Evolutionary conservation across 2,797 vertebrate species (phyloP).

Genomic region (Falco cherrug): DNA sequence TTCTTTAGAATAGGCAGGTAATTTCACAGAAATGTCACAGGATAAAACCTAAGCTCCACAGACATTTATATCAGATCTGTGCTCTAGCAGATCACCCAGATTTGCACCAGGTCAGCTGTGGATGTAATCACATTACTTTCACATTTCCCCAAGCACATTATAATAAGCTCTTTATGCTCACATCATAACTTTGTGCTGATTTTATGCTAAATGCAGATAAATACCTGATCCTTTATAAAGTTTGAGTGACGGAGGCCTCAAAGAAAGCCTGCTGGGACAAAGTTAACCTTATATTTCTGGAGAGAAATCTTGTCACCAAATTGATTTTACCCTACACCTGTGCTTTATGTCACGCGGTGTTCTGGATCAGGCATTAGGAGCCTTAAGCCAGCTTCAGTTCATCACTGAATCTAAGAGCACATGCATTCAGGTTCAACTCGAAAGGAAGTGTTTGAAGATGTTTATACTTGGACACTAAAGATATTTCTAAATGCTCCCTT

Average conservation of each 20-base stretch:
- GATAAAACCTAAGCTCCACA: background rate
- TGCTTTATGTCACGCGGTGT: background rate
- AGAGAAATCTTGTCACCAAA: background rate
- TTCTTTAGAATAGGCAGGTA: background rate
- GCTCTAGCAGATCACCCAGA: background rate
- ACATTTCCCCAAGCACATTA: background rate
- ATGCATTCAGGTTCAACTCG: rapidly evolving
- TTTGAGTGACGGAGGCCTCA: background rate
- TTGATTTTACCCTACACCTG: background rate
- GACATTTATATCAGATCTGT: background rate
- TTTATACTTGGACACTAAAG: background rate
- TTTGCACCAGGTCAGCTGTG: background rate
- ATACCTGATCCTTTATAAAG: background rate
- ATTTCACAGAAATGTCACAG: background rate
- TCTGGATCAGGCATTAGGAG: background rate
- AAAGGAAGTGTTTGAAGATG: background rate
- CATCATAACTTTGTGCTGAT: background rate
- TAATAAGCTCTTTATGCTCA: background rate
- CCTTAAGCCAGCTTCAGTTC: background rate
- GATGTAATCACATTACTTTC: background rate
- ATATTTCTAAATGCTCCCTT: background rate
- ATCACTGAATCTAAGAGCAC: background rate
- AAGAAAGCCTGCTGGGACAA: background rate
- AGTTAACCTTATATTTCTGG: background rate
- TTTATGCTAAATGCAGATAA: background rate